Evolutionary conservation across 2,113 vertebrate species (phyloP), one percentile per base, ranked within the genome.

Genomic region (Urocolius indicus): DNA sequence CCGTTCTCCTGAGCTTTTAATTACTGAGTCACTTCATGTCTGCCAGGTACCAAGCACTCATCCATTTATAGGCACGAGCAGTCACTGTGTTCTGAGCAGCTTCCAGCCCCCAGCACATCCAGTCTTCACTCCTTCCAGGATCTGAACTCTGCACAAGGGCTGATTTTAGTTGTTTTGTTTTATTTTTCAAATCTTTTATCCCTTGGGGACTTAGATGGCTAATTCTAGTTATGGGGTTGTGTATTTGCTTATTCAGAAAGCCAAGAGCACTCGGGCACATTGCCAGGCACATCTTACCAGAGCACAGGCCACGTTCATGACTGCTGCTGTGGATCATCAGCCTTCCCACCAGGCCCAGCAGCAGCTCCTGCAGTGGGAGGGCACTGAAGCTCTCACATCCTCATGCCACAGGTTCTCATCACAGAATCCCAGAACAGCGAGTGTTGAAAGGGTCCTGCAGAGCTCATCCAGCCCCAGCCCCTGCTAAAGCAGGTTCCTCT

Each of bases 281-380:
- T 5, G 23, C 81, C 87, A 89, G 81, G n/a, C 38, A 7, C 27
- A 38, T 59, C 80, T 91, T 69, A 84, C 15, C 1, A 16, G 61
- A 72, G 77, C 52, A 89, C 85, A 87, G 69, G 66, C 57, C 8
- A 0, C 0, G 15, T 57, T 72, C 72, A 84, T 67, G 29, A 32
- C 26, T 65, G 29, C 61, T 10, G 1, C 8, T 74, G 36, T 45
- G 20, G 6, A 2, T 18, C 72, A 21, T 11, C 7, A 0, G 13
- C 74, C 51, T 66, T 36, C 61, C 80, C 58, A 4, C 38, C 62
- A 30, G 54, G 48, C 29, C 71, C 52, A 55, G 23, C 45, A 4
- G 32, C 34, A 41, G 63, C 46, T 84, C 30, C 69, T 16, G 68
- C 0, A 0, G 27, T 63, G 29, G 51, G 16, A 34, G 7, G 34